These are phyloP conservation scores for Python bivittatus DNA, from an alignment of 2,113 vertebrate species.

Conservation along the genomic window DNA sequence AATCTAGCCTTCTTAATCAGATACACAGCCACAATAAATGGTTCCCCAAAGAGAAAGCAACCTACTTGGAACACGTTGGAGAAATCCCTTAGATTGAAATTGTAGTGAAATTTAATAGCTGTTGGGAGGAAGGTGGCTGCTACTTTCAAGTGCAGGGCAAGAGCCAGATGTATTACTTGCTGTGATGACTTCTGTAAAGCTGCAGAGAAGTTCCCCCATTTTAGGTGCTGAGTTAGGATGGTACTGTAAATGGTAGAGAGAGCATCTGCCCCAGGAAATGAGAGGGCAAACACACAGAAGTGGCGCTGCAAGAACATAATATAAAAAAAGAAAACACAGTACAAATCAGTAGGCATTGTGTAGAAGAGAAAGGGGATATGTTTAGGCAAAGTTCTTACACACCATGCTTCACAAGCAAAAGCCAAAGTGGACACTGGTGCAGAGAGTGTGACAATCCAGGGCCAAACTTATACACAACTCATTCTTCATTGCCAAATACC, in stretches of 20 bases:
- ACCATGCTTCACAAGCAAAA: background rate
- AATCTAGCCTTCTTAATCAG: background rate
- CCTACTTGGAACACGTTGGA: slow-evolving; percentile 95
- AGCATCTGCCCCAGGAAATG: slow-evolving; percentile 84
- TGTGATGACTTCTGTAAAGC: slow-evolving; percentile 78
- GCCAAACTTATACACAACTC: background rate
- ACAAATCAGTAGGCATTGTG: background rate
- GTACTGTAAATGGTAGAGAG: slow-evolving; percentile 89
- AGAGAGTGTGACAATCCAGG: background rate
- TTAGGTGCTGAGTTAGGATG: slow-evolving; percentile 86
- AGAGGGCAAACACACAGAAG: slow-evolving; percentile 90
- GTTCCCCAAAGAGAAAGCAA: background rate
- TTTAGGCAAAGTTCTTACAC: background rate
- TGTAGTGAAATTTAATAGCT: slow-evolving; percentile 93
- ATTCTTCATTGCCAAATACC: background rate
- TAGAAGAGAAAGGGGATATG: background rate
- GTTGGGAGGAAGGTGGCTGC: slow-evolving; percentile 88
- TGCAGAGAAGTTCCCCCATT: slow-evolving; percentile 70
- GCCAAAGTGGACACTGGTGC: too few relatives aligned
- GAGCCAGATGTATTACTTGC: slow-evolving; percentile 80
- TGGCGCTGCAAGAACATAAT: slow-evolving; percentile 79
- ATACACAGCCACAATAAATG: background rate
- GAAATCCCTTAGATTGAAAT: slow-evolving; percentile 94
- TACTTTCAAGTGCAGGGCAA: slow-evolving; percentile 83
- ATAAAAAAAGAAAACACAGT: slow-evolving; percentile 7